These are phyloP conservation scores for Cryptotis parvus DNA, from an alignment of 2,113 vertebrate genomes.

Conservation along the genomic window DNA sequence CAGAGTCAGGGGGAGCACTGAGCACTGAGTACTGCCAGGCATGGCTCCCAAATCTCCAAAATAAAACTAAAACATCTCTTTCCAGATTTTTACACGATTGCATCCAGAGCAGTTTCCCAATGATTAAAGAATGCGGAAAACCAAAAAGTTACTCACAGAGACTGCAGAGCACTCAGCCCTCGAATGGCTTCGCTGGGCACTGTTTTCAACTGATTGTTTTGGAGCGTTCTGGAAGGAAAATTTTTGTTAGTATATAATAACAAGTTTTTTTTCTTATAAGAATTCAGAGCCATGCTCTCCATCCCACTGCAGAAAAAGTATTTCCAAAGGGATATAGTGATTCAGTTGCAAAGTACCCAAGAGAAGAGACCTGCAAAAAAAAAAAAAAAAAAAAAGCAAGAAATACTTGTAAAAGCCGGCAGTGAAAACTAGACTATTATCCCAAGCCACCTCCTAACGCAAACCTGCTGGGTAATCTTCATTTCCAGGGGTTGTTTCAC, in stretches of 20 bases:
- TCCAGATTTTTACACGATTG: background rate
- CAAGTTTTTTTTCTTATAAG: constrained; percentile 3
- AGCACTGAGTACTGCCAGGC: no score
- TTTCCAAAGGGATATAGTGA: background rate
- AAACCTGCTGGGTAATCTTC: background rate
- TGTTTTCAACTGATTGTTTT: constrained; percentile 97
- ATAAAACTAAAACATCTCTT: background rate
- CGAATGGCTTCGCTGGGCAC: constrained; percentile 95
- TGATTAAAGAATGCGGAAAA: constrained; percentile 36
- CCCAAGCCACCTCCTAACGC: background rate
- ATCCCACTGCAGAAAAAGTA: background rate
- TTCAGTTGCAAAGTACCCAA: background rate
- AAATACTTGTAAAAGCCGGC: background rate
- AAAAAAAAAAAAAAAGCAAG: background rate
- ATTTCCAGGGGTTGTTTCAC: background rate
- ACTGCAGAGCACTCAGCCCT: constrained; percentile 94
- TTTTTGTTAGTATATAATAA: constrained; percentile 52
- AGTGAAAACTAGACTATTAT: background rate
- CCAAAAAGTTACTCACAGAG: constrained; percentile 92
- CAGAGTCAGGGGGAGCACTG: no score
- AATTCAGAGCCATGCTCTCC: background rate
- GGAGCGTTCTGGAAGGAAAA: constrained; percentile 92
- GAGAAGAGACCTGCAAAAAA: background rate
- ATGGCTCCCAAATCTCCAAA: no score
- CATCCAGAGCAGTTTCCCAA: background rate